Evolutionary conservation across 2,113 vertebrate species (phyloP).

Genomic region (Porphyrio hochstetteri): DNA sequence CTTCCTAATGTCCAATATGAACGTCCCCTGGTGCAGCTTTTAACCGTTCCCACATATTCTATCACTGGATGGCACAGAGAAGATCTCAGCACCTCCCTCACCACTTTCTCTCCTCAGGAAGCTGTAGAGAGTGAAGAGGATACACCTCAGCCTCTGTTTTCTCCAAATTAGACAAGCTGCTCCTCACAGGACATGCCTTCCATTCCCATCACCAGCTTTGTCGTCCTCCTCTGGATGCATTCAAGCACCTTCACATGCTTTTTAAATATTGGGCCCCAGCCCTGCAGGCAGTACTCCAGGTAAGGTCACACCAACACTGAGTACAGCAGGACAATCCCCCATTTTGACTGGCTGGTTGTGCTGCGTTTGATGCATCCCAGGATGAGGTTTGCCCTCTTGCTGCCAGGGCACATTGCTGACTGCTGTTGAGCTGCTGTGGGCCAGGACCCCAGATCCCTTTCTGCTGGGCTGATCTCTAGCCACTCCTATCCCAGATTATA

Average conservation of each 20-base stretch:
- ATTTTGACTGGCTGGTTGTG: no score
- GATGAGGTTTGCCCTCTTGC: background rate
- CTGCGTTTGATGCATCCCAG: background rate
- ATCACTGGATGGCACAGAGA: background rate
- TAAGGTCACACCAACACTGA: background rate
- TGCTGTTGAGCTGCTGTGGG: background rate
- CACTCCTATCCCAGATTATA: background rate
- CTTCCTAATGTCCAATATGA: background rate
- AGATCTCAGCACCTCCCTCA: background rate
- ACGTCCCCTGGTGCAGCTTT: background rate
- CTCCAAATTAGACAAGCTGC: background rate
- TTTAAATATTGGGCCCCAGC: background rate
- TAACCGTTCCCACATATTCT: background rate
- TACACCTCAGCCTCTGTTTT: background rate
- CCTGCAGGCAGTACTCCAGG: background rate
- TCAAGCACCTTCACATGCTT: background rate
- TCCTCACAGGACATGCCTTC: background rate
- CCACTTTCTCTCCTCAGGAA: background rate
- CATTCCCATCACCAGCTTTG: background rate
- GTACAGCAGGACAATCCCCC: no score
- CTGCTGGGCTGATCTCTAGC: background rate
- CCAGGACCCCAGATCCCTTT: background rate
- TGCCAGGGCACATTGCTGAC: background rate
- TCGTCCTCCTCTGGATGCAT: background rate
- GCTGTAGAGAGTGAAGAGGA: background rate